Conservation (phyloP, 2,113 vertebrate genomes). For the Callipepla squamata region DNA sequence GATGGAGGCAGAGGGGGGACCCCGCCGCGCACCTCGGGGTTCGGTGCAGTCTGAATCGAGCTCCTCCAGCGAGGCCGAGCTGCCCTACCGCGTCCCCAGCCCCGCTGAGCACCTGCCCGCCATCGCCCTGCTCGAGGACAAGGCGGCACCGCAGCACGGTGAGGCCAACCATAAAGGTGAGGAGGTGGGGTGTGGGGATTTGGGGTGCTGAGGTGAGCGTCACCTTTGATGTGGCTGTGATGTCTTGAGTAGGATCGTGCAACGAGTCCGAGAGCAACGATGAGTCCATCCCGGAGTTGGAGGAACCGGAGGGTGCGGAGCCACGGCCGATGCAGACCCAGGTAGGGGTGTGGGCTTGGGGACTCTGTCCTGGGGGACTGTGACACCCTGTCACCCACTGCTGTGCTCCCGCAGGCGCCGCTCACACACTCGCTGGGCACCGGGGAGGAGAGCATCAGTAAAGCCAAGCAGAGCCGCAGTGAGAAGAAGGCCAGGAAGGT, state of each 20-base stretch:
- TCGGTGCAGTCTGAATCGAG: slow-evolving; percentile 64
- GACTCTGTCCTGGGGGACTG: too few relatives aligned
- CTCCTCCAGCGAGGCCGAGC: slow-evolving; percentile 75
- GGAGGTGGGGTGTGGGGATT: neutral
- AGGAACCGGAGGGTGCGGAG: slow-evolving; percentile 80
- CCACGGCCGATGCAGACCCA: slow-evolving; percentile 78
- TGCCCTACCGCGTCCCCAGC: slow-evolving; percentile 57
- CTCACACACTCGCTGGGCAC: slow-evolving; percentile 78
- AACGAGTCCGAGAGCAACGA: slow-evolving; percentile 91
- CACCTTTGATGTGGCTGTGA: too few relatives aligned
- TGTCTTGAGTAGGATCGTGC: slow-evolving; percentile 72
- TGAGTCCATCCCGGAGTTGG: slow-evolving; percentile 87
- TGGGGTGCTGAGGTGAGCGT: neutral
- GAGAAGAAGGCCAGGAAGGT: slow-evolving; percentile 98
- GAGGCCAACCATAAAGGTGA: slow-evolving; percentile 79
- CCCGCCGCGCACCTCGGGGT: slow-evolving; percentile 24
- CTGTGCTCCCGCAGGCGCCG: slow-evolving; percentile 45
- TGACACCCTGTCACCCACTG: neutral
- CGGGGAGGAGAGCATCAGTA: slow-evolving; percentile 86
- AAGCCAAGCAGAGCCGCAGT: slow-evolving; percentile 95
- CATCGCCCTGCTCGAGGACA: slow-evolving; percentile 3
- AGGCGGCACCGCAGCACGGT: slow-evolving; percentile 51
- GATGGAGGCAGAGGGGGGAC: neutral
- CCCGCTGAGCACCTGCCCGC: neutral
- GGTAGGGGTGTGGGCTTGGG: slow-evolving; percentile 52